A percentile compares a stretch with the other conserved stretches of the same genome.
These are phyloP conservation scores for Sinocyclocheilus grahami DNA, from an alignment of 2,113 vertebrate genomes.

Conservation along the genomic window DNA sequence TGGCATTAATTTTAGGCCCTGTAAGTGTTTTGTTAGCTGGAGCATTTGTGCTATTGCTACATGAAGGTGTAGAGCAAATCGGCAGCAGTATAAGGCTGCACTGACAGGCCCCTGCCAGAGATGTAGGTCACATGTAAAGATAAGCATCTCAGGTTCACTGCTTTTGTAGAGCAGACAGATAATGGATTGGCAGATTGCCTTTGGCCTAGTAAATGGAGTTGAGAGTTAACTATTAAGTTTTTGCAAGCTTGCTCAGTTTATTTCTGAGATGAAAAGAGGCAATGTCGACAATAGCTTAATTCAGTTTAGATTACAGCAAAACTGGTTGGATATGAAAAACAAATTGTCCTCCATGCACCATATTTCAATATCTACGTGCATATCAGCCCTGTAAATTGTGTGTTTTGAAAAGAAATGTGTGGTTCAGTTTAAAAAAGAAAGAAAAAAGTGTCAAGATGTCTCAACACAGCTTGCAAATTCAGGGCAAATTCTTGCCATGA, in stretches of 20 bases:
- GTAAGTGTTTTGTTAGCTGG: background rate
- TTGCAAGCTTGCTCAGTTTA: constrained; percentile 16
- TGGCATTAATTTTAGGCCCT: too few species aligned
- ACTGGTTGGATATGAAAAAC: background rate
- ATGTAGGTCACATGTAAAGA: constrained; percentile 58
- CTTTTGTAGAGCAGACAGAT: constrained; percentile 40
- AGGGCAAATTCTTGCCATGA: constrained; percentile 21
- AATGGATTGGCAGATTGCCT: constrained; percentile 40
- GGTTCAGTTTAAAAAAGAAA: background rate
- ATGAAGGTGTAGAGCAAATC: background rate
- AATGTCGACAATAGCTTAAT: background rate
- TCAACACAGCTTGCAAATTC: constrained; percentile 28
- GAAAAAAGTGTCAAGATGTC: background rate
- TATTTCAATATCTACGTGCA: background rate
- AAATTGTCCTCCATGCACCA: background rate
- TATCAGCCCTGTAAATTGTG: background rate
- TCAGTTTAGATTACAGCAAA: background rate
- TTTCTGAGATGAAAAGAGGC: constrained; percentile 15
- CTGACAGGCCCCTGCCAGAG: background rate
- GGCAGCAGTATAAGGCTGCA: background rate
- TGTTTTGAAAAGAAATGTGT: background rate
- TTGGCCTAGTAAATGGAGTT: constrained; percentile 33
- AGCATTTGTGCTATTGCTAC: background rate
- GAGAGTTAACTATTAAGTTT: constrained; percentile 35
- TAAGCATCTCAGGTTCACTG: constrained; percentile 36